Evolutionary conservation across 2,113 vertebrate species (phyloP), one percentile per base, ranked within the genome.

Genomic region (Ophthalmolycus amberensis): DNA sequence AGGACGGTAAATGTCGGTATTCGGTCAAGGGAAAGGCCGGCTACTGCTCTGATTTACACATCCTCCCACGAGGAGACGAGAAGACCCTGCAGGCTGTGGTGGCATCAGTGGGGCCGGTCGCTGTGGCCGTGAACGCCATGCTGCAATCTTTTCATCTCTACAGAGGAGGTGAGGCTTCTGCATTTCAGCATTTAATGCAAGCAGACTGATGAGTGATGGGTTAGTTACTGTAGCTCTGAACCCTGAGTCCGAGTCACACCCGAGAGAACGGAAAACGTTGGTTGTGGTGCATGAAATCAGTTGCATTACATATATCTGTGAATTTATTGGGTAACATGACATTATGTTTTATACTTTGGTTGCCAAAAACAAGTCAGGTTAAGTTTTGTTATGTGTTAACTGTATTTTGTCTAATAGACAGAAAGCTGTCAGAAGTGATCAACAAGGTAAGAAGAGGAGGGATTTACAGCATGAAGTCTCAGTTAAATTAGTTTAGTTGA

Each of bases 1-100:
- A 95, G 95, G 72, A 91, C 0, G 89, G 90, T 15, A 79, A 64
- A 25, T 96, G 94, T 77, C 91, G 87, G 37, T 94, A 95, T 44
- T 92, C 90, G 0, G 40, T 77, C 5, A 34, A 46, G 16, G 94
- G 91, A 12, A 93, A 82, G 64, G 92, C 93, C 0, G 94, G 88
- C 1, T 74, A 63, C 75, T 95, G 94, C 66, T 86, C 82, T 2
- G 25, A 66, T 29, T 95, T 89, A 59, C 71, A 68, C 38, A n/a
- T 85, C 62, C 76, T 95, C 68, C 91, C 91, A 0, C 32, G 0
- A 1, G 90, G 94, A 48, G 72, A 94, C 22, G 95, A 96, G 80
- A 59, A 7, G 1, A 71, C 84, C 3, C 86, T 96, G 73, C 89
- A 93, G 82, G 12, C 62, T 0, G 72, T 56, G 0, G 90, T 95